A percentile compares a stretch with the other conserved stretches of the same genome.
Evolutionary conservation across 2,113 vertebrate genomes (phyloP).

Genomic region (Lamprologus sp.): DNA sequence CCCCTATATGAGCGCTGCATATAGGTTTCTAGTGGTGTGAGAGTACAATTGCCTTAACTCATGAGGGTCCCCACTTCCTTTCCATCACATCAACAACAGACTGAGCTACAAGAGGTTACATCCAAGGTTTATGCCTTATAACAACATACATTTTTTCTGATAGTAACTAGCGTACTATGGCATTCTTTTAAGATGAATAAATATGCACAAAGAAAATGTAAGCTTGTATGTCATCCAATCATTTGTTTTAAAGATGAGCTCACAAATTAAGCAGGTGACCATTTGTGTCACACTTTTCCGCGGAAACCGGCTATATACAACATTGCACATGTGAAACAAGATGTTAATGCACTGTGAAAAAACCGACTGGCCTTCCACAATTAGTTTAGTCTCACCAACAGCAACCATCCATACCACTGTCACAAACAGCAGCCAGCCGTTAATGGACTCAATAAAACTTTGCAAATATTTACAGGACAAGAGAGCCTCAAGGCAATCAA

Average conservation of each 20-base stretch:
- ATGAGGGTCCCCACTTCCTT: background rate
- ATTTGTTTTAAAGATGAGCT: background rate
- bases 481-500: slow-evolving; percentile 52
- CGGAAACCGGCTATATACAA: background rate
- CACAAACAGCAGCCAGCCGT: slow-evolving; percentile 50
- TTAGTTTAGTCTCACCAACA: slow-evolving; percentile 33
- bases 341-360: slow-evolving; percentile 19
- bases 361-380: background rate
- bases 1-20: slow-evolving; percentile 9
- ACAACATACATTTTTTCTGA: background rate
- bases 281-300: background rate
- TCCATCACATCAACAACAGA: background rate
- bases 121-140: background rate
- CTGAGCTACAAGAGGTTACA: background rate
- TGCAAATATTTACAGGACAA: slow-evolving; percentile 69
- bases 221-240: background rate
- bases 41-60: slow-evolving; percentile 10
- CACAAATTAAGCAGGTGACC: slow-evolving; percentile 7
- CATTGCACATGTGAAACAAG: background rate
- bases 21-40: background rate
- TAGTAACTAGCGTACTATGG: background rate
- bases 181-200: background rate
- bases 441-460: slow-evolving; percentile 68
- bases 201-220: background rate
- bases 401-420: slow-evolving; percentile 45